Conservation (phyloP, 1,140 invertebrate species). For the Tyrophagus putrescentiae region DNA sequence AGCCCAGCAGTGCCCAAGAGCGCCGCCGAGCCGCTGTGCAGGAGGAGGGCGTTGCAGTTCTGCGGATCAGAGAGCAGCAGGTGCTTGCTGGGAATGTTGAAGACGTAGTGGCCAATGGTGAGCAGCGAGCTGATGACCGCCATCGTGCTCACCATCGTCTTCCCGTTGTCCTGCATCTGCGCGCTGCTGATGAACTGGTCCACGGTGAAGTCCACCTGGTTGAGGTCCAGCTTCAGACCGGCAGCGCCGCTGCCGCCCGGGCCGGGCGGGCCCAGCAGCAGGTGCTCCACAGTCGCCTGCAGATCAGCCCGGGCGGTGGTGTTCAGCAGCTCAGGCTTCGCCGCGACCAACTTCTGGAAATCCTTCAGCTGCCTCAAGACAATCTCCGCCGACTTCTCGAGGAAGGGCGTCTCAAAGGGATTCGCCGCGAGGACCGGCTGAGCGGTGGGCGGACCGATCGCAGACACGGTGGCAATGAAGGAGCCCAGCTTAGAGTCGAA, state of each 20-base stretch:
- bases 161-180: not conserved
- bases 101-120: constrained; percentile 17
- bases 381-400: not conserved
- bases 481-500: not conserved
- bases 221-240: not conserved
- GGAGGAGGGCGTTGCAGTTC: not conserved
- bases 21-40: too few relatives aligned
- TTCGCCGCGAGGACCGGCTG: not conserved
- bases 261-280: not conserved
- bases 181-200: not conserved
- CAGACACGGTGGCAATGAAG: not conserved
- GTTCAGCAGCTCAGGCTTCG: not conserved
- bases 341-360: not conserved
- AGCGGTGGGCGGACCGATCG: not conserved
- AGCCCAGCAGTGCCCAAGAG: too few relatives aligned
- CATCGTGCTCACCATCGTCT: not conserved
- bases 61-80: not conserved
- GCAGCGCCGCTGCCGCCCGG: not conserved
- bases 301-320: constrained; percentile 5
- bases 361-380: constrained; percentile 2
- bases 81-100: constrained; percentile 2
- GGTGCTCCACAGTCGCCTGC: constrained; percentile 6
- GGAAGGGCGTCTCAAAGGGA: constrained; percentile 18
- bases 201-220: not conserved
- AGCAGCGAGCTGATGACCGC: constrained; percentile 13